These are phyloP conservation scores for Lysiphlebus fabarum DNA, from an alignment of 1,140 invertebrate species.

Conservation along the genomic window DNA sequence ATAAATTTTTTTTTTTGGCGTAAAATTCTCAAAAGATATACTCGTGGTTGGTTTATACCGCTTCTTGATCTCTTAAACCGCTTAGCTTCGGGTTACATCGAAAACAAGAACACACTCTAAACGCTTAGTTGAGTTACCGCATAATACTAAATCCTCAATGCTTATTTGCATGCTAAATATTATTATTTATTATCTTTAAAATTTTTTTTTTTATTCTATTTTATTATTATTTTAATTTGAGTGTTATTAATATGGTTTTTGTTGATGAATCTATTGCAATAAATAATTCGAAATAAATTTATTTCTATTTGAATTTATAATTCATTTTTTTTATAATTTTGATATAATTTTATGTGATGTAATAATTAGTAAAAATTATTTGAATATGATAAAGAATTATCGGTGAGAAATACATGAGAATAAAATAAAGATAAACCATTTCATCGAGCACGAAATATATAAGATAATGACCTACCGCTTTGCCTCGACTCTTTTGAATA, in stretches of 20 bases:
- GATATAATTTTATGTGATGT: no score
- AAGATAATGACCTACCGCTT: constrained; percentile 31
- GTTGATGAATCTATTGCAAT: no score
- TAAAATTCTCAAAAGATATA: constrained; percentile 48
- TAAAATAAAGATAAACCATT: constrained; percentile 25
- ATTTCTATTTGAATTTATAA: no score
- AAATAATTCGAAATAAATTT: no score
- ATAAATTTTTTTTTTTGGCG: constrained; percentile 32
- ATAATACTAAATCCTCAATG: constrained; percentile 38
- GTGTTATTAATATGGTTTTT: no score
- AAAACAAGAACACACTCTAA: constrained; percentile 54
- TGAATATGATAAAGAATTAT: no score
- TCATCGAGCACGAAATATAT: constrained; percentile 24
- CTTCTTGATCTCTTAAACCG: constrained; percentile 53
- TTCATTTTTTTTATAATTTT: no score
- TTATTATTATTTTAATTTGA: background rate
- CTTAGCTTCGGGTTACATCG: constrained; percentile 56
- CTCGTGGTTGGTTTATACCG: constrained; percentile 45
- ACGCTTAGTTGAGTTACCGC: constrained; percentile 40
- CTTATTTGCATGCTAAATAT: constrained; percentile 41
- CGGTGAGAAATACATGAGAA: background rate
- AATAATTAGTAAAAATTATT: no score
- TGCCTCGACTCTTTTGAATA: constrained; percentile 24
- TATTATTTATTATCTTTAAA: background rate
- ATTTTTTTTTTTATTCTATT: background rate